These are phyloP conservation scores for Platynereis dumerilii DNA, from an alignment of 2,888 invertebrate genomes.

Conservation along the genomic window DNA sequence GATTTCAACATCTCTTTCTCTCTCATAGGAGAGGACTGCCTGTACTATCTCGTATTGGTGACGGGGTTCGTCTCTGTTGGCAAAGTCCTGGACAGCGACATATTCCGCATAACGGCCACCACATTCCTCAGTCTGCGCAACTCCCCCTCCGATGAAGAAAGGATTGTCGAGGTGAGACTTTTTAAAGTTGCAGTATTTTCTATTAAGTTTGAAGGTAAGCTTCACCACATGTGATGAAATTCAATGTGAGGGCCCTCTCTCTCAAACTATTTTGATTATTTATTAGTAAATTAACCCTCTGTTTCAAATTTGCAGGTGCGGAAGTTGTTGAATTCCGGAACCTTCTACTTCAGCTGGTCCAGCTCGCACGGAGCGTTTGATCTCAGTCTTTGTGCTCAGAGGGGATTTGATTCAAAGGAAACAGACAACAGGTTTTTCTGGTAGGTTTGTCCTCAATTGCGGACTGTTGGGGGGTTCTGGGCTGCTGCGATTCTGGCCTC, in stretches of 20 bases:
- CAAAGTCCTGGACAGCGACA: constrained; percentile 91
- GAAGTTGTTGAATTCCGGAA: constrained; percentile 95
- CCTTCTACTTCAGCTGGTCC: constrained; percentile 95
- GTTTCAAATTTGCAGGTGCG: constrained; percentile 67
- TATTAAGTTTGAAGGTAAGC: too few species aligned
- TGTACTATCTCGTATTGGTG: constrained; percentile 86
- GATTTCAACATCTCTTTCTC: too few species aligned
- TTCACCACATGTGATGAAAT: too few species aligned
- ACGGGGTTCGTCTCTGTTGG: constrained; percentile 97
- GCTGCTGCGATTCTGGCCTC: too few species aligned
- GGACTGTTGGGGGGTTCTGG: too few species aligned
- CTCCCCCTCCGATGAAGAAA: constrained; percentile 60
- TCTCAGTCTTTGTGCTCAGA: constrained; percentile 92
- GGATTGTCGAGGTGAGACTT: constrained; percentile 55
- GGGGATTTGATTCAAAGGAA: constrained; percentile 77
- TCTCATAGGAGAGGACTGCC: constrained; percentile 74
- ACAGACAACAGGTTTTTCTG: constrained; percentile 98
- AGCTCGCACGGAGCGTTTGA: constrained; percentile 72
- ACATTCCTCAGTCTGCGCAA: constrained; percentile 80
- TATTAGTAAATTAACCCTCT: too few species aligned
- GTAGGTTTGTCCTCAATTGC: constrained; percentile 65
- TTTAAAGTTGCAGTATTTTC: too few species aligned
- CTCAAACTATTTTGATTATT: too few species aligned
- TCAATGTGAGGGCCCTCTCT: too few species aligned
- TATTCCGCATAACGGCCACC: constrained; percentile 92